Evolutionary conservation across 2,113 vertebrate species (phyloP).

Genomic region (Oryzias curvinotus): DNA sequence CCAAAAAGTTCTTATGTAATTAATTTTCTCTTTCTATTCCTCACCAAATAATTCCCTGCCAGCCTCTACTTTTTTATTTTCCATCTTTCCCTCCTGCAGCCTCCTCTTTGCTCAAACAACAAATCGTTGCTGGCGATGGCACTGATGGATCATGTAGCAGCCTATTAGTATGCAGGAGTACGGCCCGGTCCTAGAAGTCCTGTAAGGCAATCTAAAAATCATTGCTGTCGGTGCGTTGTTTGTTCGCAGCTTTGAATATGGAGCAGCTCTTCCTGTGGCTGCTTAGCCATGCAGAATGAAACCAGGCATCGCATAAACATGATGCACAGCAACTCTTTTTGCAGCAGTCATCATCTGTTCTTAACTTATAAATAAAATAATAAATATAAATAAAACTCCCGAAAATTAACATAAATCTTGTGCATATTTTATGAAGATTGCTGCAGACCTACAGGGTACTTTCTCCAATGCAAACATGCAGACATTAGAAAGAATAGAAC

Average conservation of each 20-base stretch:
- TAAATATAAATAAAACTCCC: background rate
- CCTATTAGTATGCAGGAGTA: constrained; percentile 34
- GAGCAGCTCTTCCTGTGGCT: constrained; percentile 6
- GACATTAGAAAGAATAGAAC: too few species aligned
- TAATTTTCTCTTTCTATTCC: background rate
- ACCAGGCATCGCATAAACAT: constrained; percentile 4
- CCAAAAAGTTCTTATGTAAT: background rate
- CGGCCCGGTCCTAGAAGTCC: constrained; percentile 18
- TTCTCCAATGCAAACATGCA: too few species aligned
- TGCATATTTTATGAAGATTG: background rate
- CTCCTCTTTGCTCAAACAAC: constrained; percentile 21
- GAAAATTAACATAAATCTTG: too few species aligned
- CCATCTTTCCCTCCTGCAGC: background rate
- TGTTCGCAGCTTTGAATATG: constrained; percentile 11
- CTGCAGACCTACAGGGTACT: background rate
- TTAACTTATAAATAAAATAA: background rate
- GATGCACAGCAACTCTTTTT: background rate
- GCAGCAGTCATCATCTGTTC: background rate
- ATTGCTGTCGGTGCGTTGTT: constrained; percentile 7
- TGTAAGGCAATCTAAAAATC: constrained; percentile 30
- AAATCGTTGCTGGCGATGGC: constrained; percentile 33
- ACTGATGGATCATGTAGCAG: constrained; percentile 39
- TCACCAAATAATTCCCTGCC: background rate
- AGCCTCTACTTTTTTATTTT: background rate
- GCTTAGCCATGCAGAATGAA: constrained; percentile 26